Percentiles rank a stretch among this genome's conserved stretches.
phyloP scores from a whole-genome alignment of 2,113 vertebrate genomes.

The Oncorhynchus gorbuscha region DNA sequence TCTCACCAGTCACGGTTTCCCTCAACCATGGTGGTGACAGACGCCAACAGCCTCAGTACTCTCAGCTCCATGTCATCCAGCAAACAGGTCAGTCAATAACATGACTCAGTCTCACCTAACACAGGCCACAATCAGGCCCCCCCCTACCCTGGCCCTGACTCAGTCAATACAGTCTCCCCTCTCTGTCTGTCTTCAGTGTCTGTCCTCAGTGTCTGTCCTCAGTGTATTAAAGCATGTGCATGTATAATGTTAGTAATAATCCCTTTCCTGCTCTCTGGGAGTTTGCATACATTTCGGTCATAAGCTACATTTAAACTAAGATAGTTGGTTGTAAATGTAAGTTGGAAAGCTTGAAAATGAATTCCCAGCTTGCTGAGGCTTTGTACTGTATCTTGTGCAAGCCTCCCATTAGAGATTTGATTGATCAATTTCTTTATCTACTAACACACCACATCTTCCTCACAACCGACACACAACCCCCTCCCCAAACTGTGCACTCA shows the following conservation, averaged over 20 bases:
- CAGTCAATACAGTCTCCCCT: too few relatives aligned
- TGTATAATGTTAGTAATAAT: slow-evolving; percentile 5
- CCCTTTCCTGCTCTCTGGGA: neutral
- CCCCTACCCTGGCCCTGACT: neutral
- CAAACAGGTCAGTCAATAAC: slow-evolving; percentile 84
- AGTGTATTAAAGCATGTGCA: neutral
- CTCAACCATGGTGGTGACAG: slow-evolving; percentile 95
- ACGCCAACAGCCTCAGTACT: slow-evolving; percentile 90
- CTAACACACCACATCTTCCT: slow-evolving; percentile 14
- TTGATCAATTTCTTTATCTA: slow-evolving; percentile 4
- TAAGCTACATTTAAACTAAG: neutral
- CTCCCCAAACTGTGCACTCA: slow-evolving; percentile 25
- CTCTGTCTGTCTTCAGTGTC: neutral
- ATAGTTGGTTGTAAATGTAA: neutral
- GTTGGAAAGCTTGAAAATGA: neutral
- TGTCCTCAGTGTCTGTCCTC: neutral
- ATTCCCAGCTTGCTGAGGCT: neutral
- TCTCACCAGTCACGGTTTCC: slow-evolving; percentile 94
- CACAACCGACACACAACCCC: slow-evolving; percentile 5
- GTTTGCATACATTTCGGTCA: slow-evolving; percentile 13
- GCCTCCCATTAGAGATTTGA: neutral
- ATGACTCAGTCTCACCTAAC: neutral
- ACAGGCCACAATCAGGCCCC: slow-evolving; percentile 6
- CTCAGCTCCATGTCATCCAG: slow-evolving; percentile 94
- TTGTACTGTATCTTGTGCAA: neutral